Percentiles rank a stretch among this genome's conserved stretches.
These are phyloP conservation scores for Procambarus virginalis DNA, from an alignment of 1,140 invertebrate genomes.

Conservation along the genomic window DNA sequence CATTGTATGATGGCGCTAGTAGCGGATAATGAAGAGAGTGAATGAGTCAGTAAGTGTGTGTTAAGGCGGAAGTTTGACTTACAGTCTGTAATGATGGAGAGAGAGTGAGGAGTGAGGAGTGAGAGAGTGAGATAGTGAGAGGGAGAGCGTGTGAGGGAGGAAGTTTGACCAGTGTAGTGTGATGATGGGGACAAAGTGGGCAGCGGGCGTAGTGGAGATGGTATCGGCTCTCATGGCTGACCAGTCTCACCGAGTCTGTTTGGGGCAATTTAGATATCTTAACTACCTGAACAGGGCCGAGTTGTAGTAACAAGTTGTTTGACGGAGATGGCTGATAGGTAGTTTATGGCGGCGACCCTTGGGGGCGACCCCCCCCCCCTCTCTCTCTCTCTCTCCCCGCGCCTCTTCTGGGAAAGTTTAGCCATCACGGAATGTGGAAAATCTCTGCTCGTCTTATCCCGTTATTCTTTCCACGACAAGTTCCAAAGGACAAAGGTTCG, in stretches of 20 bases:
- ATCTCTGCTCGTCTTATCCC: slow-evolving; percentile 48
- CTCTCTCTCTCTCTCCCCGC: neutral
- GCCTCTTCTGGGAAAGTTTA: slow-evolving; percentile 19
- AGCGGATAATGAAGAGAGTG: no score
- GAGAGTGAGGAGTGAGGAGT: neutral
- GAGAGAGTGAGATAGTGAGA: no score
- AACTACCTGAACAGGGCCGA: slow-evolving; percentile 66
- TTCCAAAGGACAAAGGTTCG: slow-evolving; percentile 57
- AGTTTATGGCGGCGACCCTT: slow-evolving; percentile 51
- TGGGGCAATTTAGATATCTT: slow-evolving; percentile 68
- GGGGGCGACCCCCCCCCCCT: neutral
- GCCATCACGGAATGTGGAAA: slow-evolving; percentile 21
- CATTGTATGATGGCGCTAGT: no score
- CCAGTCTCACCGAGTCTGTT: slow-evolving; percentile 64
- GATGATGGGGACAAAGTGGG: slow-evolving; percentile 65
- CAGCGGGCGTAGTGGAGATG: slow-evolving; percentile 48
- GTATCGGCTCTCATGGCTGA: slow-evolving; percentile 48
- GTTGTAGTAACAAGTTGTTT: slow-evolving; percentile 68
- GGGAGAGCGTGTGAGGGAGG: neutral
- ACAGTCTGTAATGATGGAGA: no score
- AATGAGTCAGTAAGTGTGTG: no score
- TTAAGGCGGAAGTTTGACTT: no score
- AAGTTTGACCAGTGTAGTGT: slow-evolving; percentile 21
- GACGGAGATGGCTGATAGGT: slow-evolving; percentile 63
- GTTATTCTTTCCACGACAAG: slow-evolving; percentile 56